A percentile compares a stretch with the other conserved stretches of the same genome.
Conservation (phyloP, 2,797 vertebrate genomes). For the Poeciliopsis turneri region DNA sequence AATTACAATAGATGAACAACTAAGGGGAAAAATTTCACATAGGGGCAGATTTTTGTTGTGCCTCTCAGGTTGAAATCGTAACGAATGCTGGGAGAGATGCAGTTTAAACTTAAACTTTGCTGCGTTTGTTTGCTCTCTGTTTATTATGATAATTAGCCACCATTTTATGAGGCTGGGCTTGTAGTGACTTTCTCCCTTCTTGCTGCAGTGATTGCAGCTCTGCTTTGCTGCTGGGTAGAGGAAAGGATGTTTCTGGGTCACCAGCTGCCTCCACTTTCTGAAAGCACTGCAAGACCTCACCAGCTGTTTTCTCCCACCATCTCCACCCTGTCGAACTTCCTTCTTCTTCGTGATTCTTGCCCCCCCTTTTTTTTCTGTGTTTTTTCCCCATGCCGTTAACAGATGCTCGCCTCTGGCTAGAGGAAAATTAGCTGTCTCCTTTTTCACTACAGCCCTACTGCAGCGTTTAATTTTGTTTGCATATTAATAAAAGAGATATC, state of each 20-base stretch:
- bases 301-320: conserved; percentile 73
- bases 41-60: not conserved
- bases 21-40: conserved; percentile 17
- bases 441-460: conserved; percentile 24
- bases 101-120: conserved; percentile 29
- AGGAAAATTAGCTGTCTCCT: conserved; percentile 59
- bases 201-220: conserved; percentile 53
- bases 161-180: conserved; percentile 29
- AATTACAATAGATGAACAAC: conserved; percentile 57
- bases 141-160: conserved; percentile 54
- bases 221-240: conserved; percentile 41
- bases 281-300: conserved; percentile 72
- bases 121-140: conserved; percentile 42
- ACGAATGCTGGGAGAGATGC: conserved; percentile 16
- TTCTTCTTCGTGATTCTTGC: conserved; percentile 8
- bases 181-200: conserved; percentile 26
- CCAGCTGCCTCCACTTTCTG: conserved; percentile 74
- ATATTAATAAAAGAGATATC: conserved; percentile 45
- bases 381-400: conserved; percentile 40
- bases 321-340: conserved; percentile 51
- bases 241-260: conserved; percentile 77
- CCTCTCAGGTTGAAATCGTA: not conserved
- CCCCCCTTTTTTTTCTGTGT: conserved; percentile 4
- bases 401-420: conserved; percentile 60
- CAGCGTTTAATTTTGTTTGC: conserved; percentile 57